phyloP scores from a whole-genome alignment of 1,140 invertebrate species.

The Papilio xuthus region DNA sequence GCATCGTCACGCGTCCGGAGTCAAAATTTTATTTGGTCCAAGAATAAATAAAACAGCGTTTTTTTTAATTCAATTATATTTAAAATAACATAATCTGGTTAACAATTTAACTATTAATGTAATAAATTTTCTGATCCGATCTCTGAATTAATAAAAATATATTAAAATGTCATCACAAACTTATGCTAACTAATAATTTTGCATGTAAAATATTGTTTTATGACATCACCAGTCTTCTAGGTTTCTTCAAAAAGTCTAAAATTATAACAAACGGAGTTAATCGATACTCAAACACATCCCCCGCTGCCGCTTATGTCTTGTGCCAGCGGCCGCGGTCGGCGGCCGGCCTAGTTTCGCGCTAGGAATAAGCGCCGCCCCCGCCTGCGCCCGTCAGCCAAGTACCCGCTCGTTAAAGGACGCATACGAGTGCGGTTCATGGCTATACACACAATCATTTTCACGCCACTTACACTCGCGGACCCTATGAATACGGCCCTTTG shows the following conservation, averaged over 20 bases:
- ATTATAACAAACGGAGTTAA: not conserved
- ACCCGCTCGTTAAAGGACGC: conserved; percentile 72
- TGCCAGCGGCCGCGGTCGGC: conserved; percentile 65
- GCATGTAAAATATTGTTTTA: not conserved
- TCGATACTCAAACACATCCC: not conserved
- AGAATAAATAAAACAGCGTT: conserved; percentile 45
- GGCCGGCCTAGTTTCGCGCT: conserved; percentile 79
- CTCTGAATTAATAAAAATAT: too few relatives aligned
- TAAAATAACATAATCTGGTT: not conserved
- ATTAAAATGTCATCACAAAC: too few relatives aligned
- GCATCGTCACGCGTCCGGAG: conserved; percentile 67
- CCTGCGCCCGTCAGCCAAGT: conserved; percentile 72
- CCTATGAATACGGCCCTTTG: conserved; percentile 55
- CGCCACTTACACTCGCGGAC: conserved; percentile 43
- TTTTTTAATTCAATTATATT: not conserved
- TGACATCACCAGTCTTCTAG: not conserved
- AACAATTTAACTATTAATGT: not conserved
- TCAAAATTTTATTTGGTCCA: conserved; percentile 61
- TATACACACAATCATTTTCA: conserved; percentile 52
- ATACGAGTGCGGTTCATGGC: conserved; percentile 56
- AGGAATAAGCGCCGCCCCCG: conserved; percentile 78
- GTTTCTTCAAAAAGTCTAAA: not conserved
- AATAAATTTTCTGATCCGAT: too few relatives aligned
- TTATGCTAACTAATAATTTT: too few relatives aligned
- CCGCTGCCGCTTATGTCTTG: conserved; percentile 47